phyloP scores from a whole-genome alignment of 2,797 vertebrate genomes.

The Pangasius macronema region DNA sequence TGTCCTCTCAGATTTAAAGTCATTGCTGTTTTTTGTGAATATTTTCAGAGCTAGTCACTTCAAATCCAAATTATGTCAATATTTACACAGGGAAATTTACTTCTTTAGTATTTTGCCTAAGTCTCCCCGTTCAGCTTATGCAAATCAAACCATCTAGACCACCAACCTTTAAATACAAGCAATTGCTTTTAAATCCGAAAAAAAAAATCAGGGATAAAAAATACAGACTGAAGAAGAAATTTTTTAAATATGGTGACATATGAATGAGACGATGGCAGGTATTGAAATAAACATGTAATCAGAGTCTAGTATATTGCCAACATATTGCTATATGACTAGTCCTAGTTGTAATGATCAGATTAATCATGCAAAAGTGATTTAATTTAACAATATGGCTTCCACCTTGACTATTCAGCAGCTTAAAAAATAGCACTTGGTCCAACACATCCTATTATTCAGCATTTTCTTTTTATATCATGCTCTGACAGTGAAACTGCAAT shows the following conservation, averaged over 20 bases:
- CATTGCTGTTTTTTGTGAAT: constrained; percentile 22
- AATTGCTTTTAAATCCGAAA: not conserved
- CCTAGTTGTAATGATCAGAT: too few relatives aligned
- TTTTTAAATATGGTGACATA: not conserved
- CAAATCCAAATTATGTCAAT: not conserved
- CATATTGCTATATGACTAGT: not conserved
- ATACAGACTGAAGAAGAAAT: not conserved
- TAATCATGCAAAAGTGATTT: not conserved
- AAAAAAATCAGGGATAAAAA: not conserved
- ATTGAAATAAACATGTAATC: not conserved
- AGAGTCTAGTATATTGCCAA: not conserved
- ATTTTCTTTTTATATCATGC: not conserved
- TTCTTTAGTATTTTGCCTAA: not conserved
- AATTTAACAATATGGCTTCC: not conserved
- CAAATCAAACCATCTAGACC: not conserved
- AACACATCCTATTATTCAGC: not conserved
- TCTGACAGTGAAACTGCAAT: too few relatives aligned
- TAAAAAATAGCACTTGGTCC: not conserved
- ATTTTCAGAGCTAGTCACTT: not conserved
- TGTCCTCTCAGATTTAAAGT: constrained; percentile 21
- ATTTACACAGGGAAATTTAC: not conserved
- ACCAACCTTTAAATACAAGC: not conserved
- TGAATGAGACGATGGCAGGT: not conserved
- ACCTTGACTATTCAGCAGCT: not conserved
- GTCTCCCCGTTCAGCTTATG: not conserved